Evolutionary conservation across 2,888 invertebrate species (phyloP).

Genomic region (Tetragonisca angustula): DNA sequence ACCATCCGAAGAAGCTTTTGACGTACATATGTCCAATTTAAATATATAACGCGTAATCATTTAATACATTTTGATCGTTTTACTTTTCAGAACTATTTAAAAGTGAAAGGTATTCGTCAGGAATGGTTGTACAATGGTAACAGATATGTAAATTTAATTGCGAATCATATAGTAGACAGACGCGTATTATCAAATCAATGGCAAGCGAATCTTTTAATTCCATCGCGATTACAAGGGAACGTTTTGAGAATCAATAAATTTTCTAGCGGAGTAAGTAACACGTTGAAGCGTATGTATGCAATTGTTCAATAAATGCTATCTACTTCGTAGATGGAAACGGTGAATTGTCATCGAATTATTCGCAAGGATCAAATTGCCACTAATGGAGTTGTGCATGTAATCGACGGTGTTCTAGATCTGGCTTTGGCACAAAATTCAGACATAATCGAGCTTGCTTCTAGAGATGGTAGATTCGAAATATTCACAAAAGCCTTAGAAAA

Average conservation of each 20-base stretch:
- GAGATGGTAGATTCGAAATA: slow-evolving; percentile 53
- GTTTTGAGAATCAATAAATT: slow-evolving; percentile 52
- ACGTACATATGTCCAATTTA: slow-evolving; percentile 1
- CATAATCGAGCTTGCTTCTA: slow-evolving; percentile 37
- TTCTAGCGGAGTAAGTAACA: slow-evolving; percentile 30
- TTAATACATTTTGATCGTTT: neutral
- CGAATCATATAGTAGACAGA: slow-evolving; percentile 42
- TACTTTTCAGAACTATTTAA: slow-evolving; percentile 31
- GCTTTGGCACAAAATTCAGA: slow-evolving; percentile 38
- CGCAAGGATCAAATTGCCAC: slow-evolving; percentile 51
- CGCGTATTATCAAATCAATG: slow-evolving; percentile 40
- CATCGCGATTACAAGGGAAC: slow-evolving; percentile 30
- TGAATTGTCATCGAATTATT: slow-evolving; percentile 50
- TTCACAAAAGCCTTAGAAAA: slow-evolving; percentile 34
- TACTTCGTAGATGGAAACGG: slow-evolving; percentile 43
- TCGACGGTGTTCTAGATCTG: slow-evolving; percentile 49
- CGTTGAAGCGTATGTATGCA: neutral
- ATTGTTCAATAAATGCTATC: neutral
- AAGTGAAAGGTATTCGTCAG: slow-evolving; percentile 21
- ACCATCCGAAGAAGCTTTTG: slow-evolving; percentile 42
- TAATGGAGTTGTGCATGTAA: slow-evolving; percentile 51
- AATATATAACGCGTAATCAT: neutral
- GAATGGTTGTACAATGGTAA: slow-evolving; percentile 22
- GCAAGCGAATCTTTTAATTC: slow-evolving; percentile 31
- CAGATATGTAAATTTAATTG: slow-evolving; percentile 31